These are phyloP conservation scores for Periparus ater DNA, from an alignment of 2,797 vertebrate species.

Conservation along the genomic window DNA sequence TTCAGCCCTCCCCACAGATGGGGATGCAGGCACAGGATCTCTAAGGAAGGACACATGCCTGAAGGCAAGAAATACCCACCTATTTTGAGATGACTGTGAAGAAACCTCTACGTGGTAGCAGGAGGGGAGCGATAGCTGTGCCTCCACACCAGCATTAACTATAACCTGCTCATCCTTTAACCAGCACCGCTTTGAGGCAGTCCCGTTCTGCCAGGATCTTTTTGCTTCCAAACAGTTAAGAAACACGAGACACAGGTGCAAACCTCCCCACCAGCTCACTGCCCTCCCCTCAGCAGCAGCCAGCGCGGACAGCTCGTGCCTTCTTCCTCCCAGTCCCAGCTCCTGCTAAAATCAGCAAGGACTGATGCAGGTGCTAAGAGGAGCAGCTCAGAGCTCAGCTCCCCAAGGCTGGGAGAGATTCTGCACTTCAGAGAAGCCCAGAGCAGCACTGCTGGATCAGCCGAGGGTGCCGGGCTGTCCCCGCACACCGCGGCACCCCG, in stretches of 20 bases:
- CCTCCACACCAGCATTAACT: background rate
- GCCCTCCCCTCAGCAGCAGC: background rate
- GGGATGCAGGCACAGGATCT: background rate
- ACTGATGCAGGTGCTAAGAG: fast-evolving
- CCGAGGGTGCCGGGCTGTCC: background rate
- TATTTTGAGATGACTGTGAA: background rate
- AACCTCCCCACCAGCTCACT: background rate
- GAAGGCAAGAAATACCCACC: background rate
- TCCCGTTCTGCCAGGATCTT: background rate
- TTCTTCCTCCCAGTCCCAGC: background rate
- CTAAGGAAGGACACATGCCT: background rate
- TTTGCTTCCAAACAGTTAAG: background rate
- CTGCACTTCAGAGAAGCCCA: fast-evolving
- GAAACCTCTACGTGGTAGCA: fast-evolving
- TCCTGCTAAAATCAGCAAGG: background rate
- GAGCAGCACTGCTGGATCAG: fast-evolving
- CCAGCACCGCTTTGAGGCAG: background rate
- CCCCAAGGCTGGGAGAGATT: background rate
- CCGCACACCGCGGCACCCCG: fast-evolving
- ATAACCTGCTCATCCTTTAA: background rate
- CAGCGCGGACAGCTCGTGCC: fast-evolving
- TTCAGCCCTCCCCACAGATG: background rate
- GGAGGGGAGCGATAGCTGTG: background rate
- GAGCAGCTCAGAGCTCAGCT: background rate
- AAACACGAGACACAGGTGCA: background rate